Conservation (phyloP, 2,888 invertebrate genomes). For the Parasteatoda lunata region DNA sequence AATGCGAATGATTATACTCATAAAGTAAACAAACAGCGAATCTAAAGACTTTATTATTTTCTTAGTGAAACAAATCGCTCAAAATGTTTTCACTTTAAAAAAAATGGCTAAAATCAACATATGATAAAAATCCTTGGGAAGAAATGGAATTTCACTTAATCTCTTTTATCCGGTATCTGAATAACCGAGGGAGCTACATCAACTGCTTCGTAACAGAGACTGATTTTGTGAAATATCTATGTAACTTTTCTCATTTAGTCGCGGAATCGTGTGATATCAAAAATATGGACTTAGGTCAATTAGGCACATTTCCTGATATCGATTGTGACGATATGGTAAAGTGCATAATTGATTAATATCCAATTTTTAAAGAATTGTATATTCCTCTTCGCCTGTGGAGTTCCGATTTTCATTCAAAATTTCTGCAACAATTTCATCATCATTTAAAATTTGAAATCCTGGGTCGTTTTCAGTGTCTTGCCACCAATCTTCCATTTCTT, state of each 20-base stretch:
- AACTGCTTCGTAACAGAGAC: background rate
- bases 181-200: background rate
- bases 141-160: conserved; percentile 49
- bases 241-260: background rate
- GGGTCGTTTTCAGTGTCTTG: too few species aligned
- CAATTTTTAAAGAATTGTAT: too few species aligned
- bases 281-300: too few species aligned
- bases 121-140: conserved; percentile 50
- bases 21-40: background rate
- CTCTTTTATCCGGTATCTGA: background rate
- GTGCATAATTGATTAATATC: too few species aligned
- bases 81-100: conserved; percentile 38
- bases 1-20: background rate
- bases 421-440: too few species aligned
- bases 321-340: too few species aligned
- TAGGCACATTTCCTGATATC: too few species aligned
- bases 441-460: too few species aligned
- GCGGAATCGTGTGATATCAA: too few species aligned
- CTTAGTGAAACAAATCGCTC: conserved; percentile 12
- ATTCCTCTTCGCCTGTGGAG: too few species aligned
- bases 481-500: too few species aligned
- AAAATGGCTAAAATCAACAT: conserved; percentile 19
- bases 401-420: too few species aligned
- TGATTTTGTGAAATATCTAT: background rate
- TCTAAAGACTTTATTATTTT: background rate